Percentiles rank a stretch among this genome's conserved stretches.
These are phyloP conservation scores for Hylomyscus alleni DNA, from an alignment of 2,797 vertebrate genomes.

Conservation along the genomic window DNA sequence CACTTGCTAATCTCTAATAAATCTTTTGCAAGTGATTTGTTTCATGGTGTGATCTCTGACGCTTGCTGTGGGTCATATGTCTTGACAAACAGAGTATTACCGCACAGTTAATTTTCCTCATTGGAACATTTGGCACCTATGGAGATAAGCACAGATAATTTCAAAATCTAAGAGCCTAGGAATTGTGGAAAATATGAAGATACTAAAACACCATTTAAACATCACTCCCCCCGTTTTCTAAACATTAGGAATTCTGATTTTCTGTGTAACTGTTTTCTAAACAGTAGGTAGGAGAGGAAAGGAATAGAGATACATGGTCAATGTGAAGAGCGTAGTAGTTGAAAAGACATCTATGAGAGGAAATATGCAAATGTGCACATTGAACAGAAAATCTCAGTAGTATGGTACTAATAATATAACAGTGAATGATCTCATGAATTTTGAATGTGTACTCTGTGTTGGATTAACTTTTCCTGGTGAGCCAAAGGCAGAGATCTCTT, in stretches of 20 bases:
- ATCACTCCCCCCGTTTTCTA: background rate
- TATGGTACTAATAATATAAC: background rate
- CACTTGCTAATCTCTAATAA: too few relatives aligned
- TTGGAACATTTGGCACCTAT: background rate
- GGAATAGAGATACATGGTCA: background rate
- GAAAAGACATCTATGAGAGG: background rate
- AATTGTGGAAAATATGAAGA: background rate
- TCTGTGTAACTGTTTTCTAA: conserved; percentile 14
- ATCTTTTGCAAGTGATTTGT: too few relatives aligned
- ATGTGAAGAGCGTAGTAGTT: background rate
- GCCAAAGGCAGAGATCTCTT: background rate
- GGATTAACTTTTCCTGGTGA: background rate
- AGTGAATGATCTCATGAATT: background rate
- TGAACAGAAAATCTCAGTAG: background rate
- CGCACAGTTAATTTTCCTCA: conserved; percentile 40
- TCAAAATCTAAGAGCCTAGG: background rate
- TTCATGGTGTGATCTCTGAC: too few relatives aligned
- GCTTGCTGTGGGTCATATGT: background rate
- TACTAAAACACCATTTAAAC: background rate
- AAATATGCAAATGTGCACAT: background rate
- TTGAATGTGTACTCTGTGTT: background rate
- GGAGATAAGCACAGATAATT: background rate
- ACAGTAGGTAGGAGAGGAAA: conserved; percentile 65
- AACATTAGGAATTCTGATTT: background rate
- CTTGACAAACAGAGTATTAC: background rate